Evolutionary conservation across 2,113 vertebrate genomes (phyloP).

Genomic region (Leptodactylus fuscus): DNA sequence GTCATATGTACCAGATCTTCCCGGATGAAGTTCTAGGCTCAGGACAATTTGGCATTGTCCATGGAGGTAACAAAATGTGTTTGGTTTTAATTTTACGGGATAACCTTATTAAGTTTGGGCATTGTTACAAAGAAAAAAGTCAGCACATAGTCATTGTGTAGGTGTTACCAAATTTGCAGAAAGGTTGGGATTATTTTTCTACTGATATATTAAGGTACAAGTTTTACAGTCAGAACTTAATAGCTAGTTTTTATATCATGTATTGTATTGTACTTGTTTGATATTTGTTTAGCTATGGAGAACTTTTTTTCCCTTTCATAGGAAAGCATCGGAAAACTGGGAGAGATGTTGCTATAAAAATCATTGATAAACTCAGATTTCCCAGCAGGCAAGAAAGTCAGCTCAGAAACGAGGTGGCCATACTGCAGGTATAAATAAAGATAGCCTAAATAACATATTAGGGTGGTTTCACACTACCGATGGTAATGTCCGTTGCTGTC

Average conservation of each 20-base stretch:
- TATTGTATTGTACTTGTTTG: neutral
- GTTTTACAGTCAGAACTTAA: too few species aligned
- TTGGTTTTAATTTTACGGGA: neutral
- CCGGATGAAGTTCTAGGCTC: conserved; percentile 97
- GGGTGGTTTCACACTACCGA: too few species aligned
- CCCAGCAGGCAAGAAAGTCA: conserved; percentile 99
- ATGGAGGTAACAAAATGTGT: conserved; percentile 84
- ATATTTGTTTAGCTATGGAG: too few species aligned
- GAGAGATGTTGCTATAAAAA: conserved; percentile 97
- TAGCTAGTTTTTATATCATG: neutral
- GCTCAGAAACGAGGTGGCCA: conserved; percentile 96
- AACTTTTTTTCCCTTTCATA: conserved; percentile 65
- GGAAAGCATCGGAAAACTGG: conserved; percentile 98
- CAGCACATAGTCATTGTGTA: neutral
- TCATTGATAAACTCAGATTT: conserved; percentile 99
- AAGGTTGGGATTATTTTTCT: neutral
- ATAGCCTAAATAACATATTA: neutral
- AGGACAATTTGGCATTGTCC: conserved; percentile 97
- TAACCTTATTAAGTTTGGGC: neutral
- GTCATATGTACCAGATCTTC: conserved; percentile 98
- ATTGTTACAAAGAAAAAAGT: too few species aligned
- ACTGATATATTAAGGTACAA: neutral
- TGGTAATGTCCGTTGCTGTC: too few species aligned
- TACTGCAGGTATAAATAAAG: conserved; percentile 86
- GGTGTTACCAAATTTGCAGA: neutral